phyloP scores from a whole-genome alignment of 1,140 invertebrate genomes.

The Triops longicaudatus region DNA sequence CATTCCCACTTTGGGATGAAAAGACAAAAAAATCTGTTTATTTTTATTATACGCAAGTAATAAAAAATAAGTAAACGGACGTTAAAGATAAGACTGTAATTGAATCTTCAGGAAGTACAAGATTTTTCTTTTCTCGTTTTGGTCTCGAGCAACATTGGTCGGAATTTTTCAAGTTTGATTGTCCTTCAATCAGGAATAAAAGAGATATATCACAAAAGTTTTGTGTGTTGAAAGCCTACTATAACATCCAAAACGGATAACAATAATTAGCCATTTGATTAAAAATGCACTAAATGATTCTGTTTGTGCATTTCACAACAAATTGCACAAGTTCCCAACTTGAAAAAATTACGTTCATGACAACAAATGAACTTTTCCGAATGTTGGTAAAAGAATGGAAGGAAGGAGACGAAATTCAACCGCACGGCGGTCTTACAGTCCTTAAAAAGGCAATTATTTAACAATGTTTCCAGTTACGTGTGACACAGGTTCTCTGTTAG shows the following conservation, averaged over 20 bases:
- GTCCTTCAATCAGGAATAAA: constrained; percentile 4
- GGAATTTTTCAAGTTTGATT: constrained; percentile 7
- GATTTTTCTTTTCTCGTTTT: background rate
- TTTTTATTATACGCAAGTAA: background rate
- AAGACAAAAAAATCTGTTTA: background rate
- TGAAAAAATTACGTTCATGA: background rate
- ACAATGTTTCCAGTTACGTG: background rate
- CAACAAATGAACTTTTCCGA: background rate
- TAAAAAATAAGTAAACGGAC: background rate
- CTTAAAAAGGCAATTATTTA: constrained; percentile 6
- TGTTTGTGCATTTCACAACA: background rate
- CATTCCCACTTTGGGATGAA: constrained; percentile 4
- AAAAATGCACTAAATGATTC: constrained; percentile 6
- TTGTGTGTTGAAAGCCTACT: background rate
- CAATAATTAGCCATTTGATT: constrained; percentile 3
- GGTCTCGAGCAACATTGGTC: background rate
- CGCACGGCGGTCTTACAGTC: background rate
- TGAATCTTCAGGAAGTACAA: background rate
- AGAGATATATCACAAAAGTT: background rate
- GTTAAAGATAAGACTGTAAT: background rate
- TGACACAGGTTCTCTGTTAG: background rate
- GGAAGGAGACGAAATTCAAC: background rate
- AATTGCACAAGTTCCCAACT: background rate
- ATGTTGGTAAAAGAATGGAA: background rate
- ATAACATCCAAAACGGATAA: constrained; percentile 8